These are phyloP conservation scores for Sus cebifrons DNA, from an alignment of 2,797 vertebrate species.

Conservation along the genomic window DNA sequence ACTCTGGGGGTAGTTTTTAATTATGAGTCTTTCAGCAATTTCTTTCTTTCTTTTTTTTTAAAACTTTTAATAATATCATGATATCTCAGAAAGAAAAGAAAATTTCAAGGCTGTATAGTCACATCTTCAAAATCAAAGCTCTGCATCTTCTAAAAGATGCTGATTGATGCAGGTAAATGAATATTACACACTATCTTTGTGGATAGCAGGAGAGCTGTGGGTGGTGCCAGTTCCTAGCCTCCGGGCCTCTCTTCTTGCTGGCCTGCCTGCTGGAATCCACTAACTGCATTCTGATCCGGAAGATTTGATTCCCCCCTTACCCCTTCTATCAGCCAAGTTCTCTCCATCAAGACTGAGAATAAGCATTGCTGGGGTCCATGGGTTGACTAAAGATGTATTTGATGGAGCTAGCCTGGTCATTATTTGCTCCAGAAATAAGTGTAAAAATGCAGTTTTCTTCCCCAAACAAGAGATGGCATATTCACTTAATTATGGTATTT, in stretches of 20 bases:
- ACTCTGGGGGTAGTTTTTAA: too few relatives aligned
- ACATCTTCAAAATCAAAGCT: background rate
- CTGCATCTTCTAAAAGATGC: background rate
- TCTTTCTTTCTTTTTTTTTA: background rate
- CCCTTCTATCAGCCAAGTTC: background rate
- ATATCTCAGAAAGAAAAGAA: background rate
- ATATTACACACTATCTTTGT: background rate
- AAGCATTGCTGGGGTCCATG: background rate
- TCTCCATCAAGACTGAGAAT: background rate
- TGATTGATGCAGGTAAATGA: background rate
- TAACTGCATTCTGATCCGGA: fast-evolving
- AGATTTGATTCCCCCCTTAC: too few relatives aligned
- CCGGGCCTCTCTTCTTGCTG: background rate
- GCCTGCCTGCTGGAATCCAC: fast-evolving
- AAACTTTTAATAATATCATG: background rate
- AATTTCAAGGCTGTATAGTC: background rate
- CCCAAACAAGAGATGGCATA: background rate
- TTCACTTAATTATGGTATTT: background rate
- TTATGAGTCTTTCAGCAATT: too few relatives aligned
- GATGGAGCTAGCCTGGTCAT: background rate
- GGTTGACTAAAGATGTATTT: background rate
- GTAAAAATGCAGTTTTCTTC: background rate
- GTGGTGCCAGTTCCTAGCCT: too few relatives aligned
- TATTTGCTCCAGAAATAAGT: background rate
- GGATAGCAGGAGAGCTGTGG: background rate